Evolutionary conservation across 2,888 invertebrate species (phyloP).

Genomic region (Cryptocephalus moraei): DNA sequence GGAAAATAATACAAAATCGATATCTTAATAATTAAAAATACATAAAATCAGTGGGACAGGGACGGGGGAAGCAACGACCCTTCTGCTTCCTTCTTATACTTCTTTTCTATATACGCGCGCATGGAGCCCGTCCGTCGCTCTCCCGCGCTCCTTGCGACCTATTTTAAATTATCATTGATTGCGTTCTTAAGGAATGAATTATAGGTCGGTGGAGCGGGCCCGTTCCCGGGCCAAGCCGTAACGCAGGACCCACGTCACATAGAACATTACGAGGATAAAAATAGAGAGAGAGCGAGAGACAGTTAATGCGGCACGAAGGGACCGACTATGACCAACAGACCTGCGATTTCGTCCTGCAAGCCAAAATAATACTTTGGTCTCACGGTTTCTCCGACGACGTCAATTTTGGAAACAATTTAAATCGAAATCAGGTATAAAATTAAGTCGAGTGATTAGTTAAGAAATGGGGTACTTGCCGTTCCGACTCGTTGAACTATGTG

Average conservation of each 20-base stretch:
- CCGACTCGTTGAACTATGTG: too few relatives aligned
- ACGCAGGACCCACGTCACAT: constrained; percentile 9
- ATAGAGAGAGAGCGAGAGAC: too few relatives aligned
- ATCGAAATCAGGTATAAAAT: too few relatives aligned
- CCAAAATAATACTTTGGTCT: too few relatives aligned
- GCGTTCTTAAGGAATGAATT: constrained; percentile 14
- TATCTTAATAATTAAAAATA: constrained; percentile 32
- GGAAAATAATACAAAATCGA: constrained; percentile 30
- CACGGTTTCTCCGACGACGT: constrained; percentile 4
- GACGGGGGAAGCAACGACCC: constrained; percentile 10
- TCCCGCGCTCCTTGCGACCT: constrained; percentile 12
- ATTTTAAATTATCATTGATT: constrained; percentile 23
- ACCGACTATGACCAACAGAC: too few relatives aligned
- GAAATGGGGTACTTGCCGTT: too few relatives aligned
- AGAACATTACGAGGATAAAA: too few relatives aligned
- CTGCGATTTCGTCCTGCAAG: too few relatives aligned
- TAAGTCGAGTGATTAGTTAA: too few relatives aligned
- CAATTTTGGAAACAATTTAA: constrained; percentile 8
- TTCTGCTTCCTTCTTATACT: not conserved
- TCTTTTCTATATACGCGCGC: not conserved
- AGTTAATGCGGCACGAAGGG: too few relatives aligned
- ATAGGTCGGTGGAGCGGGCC: too few relatives aligned
- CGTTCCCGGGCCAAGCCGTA: too few relatives aligned
- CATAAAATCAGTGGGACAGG: constrained; percentile 27
- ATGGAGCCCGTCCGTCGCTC: not conserved